A percentile compares a stretch with the other conserved stretches of the same genome.
Evolutionary conservation across 2,888 invertebrate genomes (phyloP).

Genomic region (Cataglyphis livida): DNA sequence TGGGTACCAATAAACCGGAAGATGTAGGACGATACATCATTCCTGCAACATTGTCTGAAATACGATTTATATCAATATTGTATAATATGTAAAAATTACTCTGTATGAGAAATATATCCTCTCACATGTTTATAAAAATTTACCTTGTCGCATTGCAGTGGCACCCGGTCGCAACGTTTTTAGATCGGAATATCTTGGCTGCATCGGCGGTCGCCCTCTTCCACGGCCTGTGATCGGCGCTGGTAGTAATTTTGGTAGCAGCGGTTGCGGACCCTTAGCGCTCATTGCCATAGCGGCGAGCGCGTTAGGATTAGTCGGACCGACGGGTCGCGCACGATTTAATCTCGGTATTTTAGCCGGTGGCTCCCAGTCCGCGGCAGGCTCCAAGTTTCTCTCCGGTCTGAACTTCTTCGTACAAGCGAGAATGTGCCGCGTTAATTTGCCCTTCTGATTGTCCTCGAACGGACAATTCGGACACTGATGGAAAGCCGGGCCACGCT

Average conservation of each 20-base stretch:
- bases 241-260: conserved; percentile 85
- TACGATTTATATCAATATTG: conserved; percentile 44
- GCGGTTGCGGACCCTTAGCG: conserved; percentile 83
- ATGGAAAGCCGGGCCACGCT: conserved; percentile 94
- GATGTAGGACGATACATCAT: conserved; percentile 91
- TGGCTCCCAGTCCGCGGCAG: conserved; percentile 96
- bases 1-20: conserved; percentile 87
- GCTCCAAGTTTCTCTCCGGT: conserved; percentile 94
- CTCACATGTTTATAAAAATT: not conserved
- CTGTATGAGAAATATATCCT: not conserved
- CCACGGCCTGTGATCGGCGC: conserved; percentile 84
- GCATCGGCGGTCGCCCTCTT: conserved; percentile 85
- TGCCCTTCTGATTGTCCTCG: conserved; percentile 97
- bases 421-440: conserved; percentile 94
- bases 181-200: conserved; percentile 83
- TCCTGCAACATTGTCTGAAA: conserved; percentile 85
- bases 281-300: conserved; percentile 84
- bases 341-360: conserved; percentile 96
- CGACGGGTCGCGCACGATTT: conserved; percentile 83
- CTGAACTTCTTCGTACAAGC: conserved; percentile 96
- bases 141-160: conserved; percentile 81
- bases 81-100: not conserved
- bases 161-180: conserved; percentile 81
- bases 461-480: conserved; percentile 97
- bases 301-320: conserved; percentile 78